These are phyloP conservation scores for Heliangelus exortis DNA, from an alignment of 2,797 vertebrate genomes.

Conservation along the genomic window DNA sequence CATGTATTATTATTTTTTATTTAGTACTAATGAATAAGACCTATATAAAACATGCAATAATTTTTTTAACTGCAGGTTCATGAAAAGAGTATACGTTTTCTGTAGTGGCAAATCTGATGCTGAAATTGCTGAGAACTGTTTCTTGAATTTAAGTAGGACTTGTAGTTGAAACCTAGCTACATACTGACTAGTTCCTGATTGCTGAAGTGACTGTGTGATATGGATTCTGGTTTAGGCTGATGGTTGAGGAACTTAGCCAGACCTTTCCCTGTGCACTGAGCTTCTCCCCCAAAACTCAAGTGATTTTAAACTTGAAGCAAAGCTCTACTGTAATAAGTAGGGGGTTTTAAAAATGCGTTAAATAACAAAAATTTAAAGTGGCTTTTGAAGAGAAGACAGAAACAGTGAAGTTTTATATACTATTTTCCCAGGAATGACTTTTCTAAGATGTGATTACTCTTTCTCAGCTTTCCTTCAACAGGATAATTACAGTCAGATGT, in stretches of 20 bases:
- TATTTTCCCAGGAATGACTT: constrained; percentile 25
- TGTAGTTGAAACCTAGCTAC: background rate
- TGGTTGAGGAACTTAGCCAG: background rate
- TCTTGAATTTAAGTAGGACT: background rate
- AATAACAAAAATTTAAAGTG: background rate
- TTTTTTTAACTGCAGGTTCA: background rate
- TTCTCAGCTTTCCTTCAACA: constrained; percentile 27
- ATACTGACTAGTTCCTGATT: background rate
- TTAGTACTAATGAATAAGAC: background rate
- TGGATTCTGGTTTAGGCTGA: background rate
- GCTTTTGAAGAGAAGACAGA: background rate
- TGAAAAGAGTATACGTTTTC: background rate
- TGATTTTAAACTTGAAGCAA: background rate
- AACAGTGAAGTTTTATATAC: background rate
- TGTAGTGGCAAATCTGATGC: background rate
- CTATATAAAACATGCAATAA: background rate
- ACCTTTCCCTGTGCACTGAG: background rate
- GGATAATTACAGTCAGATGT: constrained; percentile 32
- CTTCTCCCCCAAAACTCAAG: background rate
- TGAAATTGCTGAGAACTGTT: background rate
- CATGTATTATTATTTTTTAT: background rate
- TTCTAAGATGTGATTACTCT: constrained; percentile 19
- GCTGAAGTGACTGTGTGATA: background rate
- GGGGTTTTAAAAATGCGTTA: background rate
- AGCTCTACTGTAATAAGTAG: background rate